Percentiles rank a stretch among this genome's conserved stretches.
Conservation (phyloP, 2,797 vertebrate species). For the Rhabdophis nuchalis region DNA sequence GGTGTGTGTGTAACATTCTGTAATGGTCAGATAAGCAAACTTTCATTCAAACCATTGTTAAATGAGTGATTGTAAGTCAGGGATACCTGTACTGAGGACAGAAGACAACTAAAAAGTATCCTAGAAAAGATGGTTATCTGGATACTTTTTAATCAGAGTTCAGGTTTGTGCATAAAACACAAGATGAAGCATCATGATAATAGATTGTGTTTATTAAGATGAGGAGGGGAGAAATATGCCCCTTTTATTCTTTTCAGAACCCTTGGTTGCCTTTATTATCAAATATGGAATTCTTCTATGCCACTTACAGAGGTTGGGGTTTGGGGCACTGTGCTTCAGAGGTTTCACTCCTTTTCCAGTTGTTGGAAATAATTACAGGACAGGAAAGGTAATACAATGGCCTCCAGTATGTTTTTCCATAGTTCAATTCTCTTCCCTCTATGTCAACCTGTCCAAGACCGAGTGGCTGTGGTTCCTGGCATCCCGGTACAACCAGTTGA, state of each 20-base stretch:
- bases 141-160: not conserved
- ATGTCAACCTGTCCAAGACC: too few relatives aligned
- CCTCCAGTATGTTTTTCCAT: not conserved
- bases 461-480: too few relatives aligned
- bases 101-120: not conserved
- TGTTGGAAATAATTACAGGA: not conserved
- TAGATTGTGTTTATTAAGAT: not conserved
- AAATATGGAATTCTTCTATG: not conserved
- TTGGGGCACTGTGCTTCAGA: not conserved
- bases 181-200: not conserved
- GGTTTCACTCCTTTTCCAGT: not conserved
- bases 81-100: not conserved
- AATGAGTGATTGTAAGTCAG: not conserved
- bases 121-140: not conserved
- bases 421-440: not conserved
- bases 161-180: not conserved
- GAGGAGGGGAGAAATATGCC: not conserved
- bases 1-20: not conserved
- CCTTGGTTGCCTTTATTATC: not conserved
- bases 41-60: not conserved
- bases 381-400: not conserved
- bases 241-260: not conserved
- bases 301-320: not conserved
- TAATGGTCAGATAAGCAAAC: too few relatives aligned
- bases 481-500: too few relatives aligned